These are phyloP conservation scores for Gymnothorax reevesii DNA, from an alignment of 2,797 vertebrate species.

Conservation along the genomic window DNA sequence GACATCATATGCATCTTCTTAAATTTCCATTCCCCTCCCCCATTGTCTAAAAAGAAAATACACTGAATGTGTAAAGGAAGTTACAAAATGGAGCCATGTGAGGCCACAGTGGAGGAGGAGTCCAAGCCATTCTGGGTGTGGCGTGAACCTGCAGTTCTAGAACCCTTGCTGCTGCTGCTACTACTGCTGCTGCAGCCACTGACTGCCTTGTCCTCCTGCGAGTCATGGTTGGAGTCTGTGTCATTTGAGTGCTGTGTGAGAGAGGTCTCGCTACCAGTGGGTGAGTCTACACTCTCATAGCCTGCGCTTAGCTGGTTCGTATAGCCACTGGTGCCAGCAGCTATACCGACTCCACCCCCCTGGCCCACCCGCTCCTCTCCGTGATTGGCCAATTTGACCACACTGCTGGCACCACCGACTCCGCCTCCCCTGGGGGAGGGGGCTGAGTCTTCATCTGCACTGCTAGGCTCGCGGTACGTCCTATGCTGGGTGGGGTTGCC, in stretches of 20 bases:
- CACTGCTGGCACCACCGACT: constrained; percentile 85
- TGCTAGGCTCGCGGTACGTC: constrained; percentile 92
- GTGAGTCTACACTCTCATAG: constrained; percentile 99
- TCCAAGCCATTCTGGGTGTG: constrained; percentile 97
- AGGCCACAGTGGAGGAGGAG: constrained; percentile 76
- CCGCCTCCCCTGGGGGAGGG: constrained; percentile 88
- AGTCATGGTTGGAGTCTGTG: constrained; percentile 98
- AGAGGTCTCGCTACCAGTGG: constrained; percentile 97
- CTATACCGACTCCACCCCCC: constrained; percentile 66
- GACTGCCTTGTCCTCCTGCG: constrained; percentile 91
- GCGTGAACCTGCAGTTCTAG: constrained; percentile 93
- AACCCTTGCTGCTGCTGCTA: constrained; percentile 85
- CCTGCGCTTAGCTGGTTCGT: constrained; percentile 92
- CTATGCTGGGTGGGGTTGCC: constrained; percentile 85
- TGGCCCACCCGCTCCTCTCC: constrained; percentile 89
- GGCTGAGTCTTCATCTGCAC: constrained; percentile 91
- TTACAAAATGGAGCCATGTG: constrained; percentile 87
- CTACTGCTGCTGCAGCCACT: constrained; percentile 56
- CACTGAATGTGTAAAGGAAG: constrained; percentile 40
- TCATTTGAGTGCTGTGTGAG: constrained; percentile 98
- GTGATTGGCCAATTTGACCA: constrained; percentile 94
- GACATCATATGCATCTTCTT: constrained; percentile 83
- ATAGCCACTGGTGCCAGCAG: constrained; percentile 73
- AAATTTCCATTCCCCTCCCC: constrained; percentile 22
- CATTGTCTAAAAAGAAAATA: constrained; percentile 13